Evolutionary conservation across 1,140 invertebrate genomes (phyloP).

Genomic region (Drosophila sp.): DNA sequence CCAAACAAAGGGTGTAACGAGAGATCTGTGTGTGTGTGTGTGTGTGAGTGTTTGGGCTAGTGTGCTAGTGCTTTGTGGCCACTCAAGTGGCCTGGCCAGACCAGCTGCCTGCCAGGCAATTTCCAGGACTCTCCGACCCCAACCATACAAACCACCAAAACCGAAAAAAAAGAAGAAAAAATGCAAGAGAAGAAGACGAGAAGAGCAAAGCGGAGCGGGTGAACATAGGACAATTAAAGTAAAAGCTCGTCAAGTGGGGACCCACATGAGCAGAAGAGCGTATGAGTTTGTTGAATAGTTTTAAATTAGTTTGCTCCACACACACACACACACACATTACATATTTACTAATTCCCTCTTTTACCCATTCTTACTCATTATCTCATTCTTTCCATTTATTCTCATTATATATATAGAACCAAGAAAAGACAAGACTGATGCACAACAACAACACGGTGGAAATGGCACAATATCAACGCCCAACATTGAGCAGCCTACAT

Average conservation of each 20-base stretch:
- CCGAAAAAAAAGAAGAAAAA: conserved; percentile 1
- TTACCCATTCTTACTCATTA: conserved; percentile 56
- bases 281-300: conserved; percentile 28
- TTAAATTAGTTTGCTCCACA: conserved; percentile 61
- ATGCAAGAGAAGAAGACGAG: conserved; percentile 12
- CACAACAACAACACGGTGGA: conserved; percentile 85
- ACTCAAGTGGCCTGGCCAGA: conserved; percentile 56
- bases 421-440: conserved; percentile 95
- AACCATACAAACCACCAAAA: conserved; percentile 34
- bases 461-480: conserved; percentile 86
- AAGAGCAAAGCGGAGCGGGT: conserved; percentile 13
- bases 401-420: conserved; percentile 88
- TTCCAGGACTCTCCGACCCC: conserved; percentile 42
- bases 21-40: conserved; percentile 18
- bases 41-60: conserved; percentile 21
- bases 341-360: conserved; percentile 28
- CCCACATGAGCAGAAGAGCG: conserved; percentile 23
- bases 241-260: conserved; percentile 71
- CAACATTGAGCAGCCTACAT: conserved; percentile 84
- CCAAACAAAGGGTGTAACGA: not conserved
- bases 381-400: conserved; percentile 28
- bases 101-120: conserved; percentile 50
- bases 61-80: conserved; percentile 56
- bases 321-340: conserved; percentile 15
- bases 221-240: conserved; percentile 75